These are phyloP conservation scores for Apistogramma diplotaenia DNA, from an alignment of 2,113 vertebrate species.

Conservation along the genomic window DNA sequence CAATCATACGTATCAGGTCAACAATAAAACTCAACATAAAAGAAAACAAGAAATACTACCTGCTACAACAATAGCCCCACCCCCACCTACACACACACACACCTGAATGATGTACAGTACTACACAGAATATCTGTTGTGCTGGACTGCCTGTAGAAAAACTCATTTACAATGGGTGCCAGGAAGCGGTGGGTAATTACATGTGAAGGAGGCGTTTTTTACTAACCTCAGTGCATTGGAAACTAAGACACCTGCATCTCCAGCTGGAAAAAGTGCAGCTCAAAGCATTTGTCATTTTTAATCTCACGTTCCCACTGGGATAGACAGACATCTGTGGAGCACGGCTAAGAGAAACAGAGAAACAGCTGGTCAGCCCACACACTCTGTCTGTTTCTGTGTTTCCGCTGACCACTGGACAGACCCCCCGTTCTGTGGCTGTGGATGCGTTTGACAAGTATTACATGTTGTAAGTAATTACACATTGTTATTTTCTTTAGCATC, in stretches of 20 bases:
- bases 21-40: too few species aligned
- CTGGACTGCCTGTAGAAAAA: constrained; percentile 2
- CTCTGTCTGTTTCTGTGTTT: background rate
- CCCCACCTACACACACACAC: background rate
- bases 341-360: background rate
- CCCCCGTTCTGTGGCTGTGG: background rate
- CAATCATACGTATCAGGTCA: too few species aligned
- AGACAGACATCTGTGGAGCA: constrained; percentile 6
- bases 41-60: too few species aligned
- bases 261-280: constrained; percentile 51
- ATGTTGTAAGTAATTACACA: background rate
- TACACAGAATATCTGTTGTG: background rate
- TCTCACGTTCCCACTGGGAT: constrained; percentile 38
- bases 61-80: too few species aligned
- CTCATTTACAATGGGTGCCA: constrained; percentile 51
- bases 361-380: constrained; percentile 46
- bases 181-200: constrained; percentile 61
- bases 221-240: constrained; percentile 36
- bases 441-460: background rate
- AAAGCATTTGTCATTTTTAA: constrained; percentile 59
- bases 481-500: background rate
- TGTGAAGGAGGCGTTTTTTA: constrained; percentile 43
- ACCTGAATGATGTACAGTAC: background rate
- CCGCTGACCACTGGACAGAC: background rate
- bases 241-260: constrained; percentile 69